phyloP scores from a whole-genome alignment of 2,113 vertebrate genomes.

The Trochalopteron elliotii region DNA sequence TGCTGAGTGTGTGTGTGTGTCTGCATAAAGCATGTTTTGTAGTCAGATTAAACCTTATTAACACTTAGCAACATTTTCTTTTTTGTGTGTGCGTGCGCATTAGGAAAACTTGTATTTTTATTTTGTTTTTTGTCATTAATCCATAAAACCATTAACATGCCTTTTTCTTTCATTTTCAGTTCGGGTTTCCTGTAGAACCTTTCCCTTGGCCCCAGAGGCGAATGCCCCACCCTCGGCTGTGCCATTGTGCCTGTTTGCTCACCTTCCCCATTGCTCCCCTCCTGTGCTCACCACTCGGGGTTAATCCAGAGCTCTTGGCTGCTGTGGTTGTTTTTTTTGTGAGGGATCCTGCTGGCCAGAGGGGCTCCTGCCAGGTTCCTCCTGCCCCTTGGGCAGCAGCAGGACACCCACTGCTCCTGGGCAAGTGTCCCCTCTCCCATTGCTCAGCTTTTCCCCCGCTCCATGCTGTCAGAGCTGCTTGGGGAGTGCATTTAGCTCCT shows the following conservation, averaged over 20 bases:
- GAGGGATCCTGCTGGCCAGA: slow-evolving; percentile 67
- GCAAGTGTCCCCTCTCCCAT: not conserved
- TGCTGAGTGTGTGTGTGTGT: not conserved
- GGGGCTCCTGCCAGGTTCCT: not conserved
- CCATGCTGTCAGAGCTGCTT: not conserved
- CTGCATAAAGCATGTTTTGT: slow-evolving; percentile 49
- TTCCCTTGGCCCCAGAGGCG: slow-evolving; percentile 83
- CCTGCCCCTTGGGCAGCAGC: not conserved
- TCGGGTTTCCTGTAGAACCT: slow-evolving; percentile 92
- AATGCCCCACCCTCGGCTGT: slow-evolving; percentile 59
- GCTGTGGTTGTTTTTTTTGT: not conserved
- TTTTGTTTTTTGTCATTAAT: slow-evolving; percentile 54
- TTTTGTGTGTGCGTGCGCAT: not conserved
- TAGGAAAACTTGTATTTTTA: slow-evolving; percentile 12
- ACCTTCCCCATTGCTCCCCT: slow-evolving; percentile 45
- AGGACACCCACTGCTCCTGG: not conserved
- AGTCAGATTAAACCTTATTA: slow-evolving; percentile 41
- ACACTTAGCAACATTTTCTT: slow-evolving; percentile 8
- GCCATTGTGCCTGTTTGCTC: slow-evolving; percentile 44
- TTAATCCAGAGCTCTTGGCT: slow-evolving; percentile 35
- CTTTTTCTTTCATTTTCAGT: slow-evolving; percentile 95
- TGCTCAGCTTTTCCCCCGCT: not conserved
- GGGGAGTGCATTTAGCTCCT: not conserved
- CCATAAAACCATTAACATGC: slow-evolving; percentile 84
- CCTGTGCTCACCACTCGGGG: slow-evolving; percentile 2